phyloP scores from a whole-genome alignment of 2,888 invertebrate genomes.

The Aleiodes leptofemur region DNA sequence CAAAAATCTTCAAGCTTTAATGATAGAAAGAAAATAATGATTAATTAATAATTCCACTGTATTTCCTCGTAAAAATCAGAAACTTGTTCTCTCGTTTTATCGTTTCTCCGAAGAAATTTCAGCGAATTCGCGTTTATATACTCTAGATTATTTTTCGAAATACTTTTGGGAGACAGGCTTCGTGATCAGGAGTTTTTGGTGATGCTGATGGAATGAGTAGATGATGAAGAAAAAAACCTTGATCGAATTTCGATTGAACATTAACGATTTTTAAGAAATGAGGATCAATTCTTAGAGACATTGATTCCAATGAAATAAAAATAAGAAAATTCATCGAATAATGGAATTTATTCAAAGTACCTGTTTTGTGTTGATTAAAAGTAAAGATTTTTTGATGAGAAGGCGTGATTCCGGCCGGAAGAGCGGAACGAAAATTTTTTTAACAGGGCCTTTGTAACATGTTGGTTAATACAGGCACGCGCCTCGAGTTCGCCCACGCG shows the following conservation, averaged over 20 bases:
- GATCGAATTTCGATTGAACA: conserved; percentile 42
- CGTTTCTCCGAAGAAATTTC: conserved; percentile 51
- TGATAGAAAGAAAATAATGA: conserved; percentile 58
- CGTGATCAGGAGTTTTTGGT: conserved; percentile 12
- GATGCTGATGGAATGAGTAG: conserved; percentile 6
- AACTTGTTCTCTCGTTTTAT: conserved; percentile 42
- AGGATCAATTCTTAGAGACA: too few relatives aligned
- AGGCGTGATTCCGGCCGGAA: conserved; percentile 11
- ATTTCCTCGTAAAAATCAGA: conserved; percentile 67
- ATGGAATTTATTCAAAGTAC: too few relatives aligned
- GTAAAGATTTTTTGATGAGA: background rate
- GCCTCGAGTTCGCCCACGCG: conserved; percentile 56
- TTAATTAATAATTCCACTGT: conserved; percentile 68
- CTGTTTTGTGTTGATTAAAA: too few relatives aligned
- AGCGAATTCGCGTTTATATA: conserved; percentile 40
- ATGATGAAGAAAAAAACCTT: conserved; percentile 7
- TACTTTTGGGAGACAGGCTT: conserved; percentile 4
- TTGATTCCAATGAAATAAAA: too few relatives aligned
- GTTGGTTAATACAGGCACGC: conserved; percentile 55
- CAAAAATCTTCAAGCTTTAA: conserved; percentile 16
- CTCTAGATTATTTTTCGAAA: conserved; percentile 49
- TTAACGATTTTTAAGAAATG: background rate
- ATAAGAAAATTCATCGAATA: too few relatives aligned
- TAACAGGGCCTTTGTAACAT: conserved; percentile 11
- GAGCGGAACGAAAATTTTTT: conserved; percentile 5